Conservation (phyloP, 2,888 invertebrate genomes). For the Flexamia atlantica region DNA sequence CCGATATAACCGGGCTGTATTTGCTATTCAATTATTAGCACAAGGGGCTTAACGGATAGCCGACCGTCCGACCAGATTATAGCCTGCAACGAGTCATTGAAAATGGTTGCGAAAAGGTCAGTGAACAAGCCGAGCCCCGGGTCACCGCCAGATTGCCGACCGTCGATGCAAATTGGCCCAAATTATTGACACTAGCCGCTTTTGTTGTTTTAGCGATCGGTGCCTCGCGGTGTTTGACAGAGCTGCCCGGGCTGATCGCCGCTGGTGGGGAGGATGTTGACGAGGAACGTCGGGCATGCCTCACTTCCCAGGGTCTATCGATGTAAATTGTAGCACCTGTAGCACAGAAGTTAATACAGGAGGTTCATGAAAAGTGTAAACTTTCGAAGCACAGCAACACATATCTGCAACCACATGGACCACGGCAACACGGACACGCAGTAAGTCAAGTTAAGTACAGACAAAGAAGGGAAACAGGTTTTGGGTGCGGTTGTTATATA, state of each 20-base stretch:
- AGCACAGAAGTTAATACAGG: too few species aligned
- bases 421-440: too few species aligned
- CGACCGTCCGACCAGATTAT: conserved; percentile 44
- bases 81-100: conserved; percentile 55
- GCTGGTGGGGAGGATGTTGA: neutral
- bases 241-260: neutral
- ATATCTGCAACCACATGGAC: too few species aligned
- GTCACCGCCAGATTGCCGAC: neutral
- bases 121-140: conserved; percentile 30
- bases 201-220: conserved; percentile 51
- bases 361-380: too few species aligned
- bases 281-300: neutral
- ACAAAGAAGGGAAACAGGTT: too few species aligned
- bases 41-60: conserved; percentile 56
- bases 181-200: conserved; percentile 58
- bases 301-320: neutral
- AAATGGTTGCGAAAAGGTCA: conserved; percentile 59
- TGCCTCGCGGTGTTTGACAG: neutral
- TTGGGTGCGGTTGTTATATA: too few species aligned
- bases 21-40: conserved; percentile 59
- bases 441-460: too few species aligned
- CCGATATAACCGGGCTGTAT: conserved; percentile 54
- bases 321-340: too few species aligned
- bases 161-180: conserved; percentile 46
- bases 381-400: too few species aligned